Evolutionary conservation across 2,888 invertebrate species (phyloP).

Genomic region (Eupeodes latifasciatus): DNA sequence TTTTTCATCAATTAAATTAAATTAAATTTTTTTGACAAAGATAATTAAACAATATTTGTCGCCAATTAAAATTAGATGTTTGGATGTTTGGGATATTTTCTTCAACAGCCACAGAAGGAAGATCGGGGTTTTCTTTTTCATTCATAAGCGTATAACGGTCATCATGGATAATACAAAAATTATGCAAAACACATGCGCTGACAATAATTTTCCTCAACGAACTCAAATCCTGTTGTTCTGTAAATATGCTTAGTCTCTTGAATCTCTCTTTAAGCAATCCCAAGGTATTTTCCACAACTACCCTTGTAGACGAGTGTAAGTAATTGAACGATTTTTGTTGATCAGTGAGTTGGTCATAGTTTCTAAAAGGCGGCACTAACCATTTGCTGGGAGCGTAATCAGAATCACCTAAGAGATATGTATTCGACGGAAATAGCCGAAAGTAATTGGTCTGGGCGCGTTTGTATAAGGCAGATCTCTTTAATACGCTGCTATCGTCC

Average conservation of each 20-base stretch:
- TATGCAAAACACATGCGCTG: not conserved
- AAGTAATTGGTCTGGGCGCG: not conserved
- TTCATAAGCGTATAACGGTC: not conserved
- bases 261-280: slow-evolving; percentile 79
- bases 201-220: not conserved
- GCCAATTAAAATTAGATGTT: not conserved
- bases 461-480: slow-evolving; percentile 63
- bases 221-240: not conserved
- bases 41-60: not conserved
- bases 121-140: not conserved
- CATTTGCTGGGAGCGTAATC: slow-evolving; percentile 76
- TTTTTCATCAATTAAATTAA: not conserved
- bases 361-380: slow-evolving; percentile 78
- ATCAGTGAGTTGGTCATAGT: slow-evolving; percentile 75
- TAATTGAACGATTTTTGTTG: slow-evolving; percentile 78
- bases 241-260: slow-evolving; percentile 76
- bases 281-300: slow-evolving; percentile 79
- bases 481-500: slow-evolving; percentile 77
- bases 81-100: not conserved
- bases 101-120: not conserved
- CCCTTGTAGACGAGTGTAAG: slow-evolving; percentile 77
- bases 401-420: slow-evolving; percentile 64
- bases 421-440: slow-evolving; percentile 44
- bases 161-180: not conserved
- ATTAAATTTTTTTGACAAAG: slow-evolving; percentile 13